Conservation (phyloP, 2,797 vertebrate species). For the Anolis apletophallus region DNA sequence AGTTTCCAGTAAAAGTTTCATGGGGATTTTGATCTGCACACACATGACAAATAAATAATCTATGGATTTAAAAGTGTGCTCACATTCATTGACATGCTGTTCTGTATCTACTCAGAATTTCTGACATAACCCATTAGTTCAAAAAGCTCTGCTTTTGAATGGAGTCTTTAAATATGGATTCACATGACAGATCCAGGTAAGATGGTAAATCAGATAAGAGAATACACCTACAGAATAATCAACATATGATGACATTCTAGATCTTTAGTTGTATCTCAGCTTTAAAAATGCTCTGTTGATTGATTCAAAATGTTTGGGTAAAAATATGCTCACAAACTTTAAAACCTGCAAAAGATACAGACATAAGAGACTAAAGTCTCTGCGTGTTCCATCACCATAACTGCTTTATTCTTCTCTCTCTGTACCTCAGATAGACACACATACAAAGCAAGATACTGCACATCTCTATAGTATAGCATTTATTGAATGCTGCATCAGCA, state of each 20-base stretch:
- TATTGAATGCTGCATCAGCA: background rate
- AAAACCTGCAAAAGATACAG: background rate
- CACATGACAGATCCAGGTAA: constrained; percentile 25
- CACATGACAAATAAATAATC: constrained; percentile 63
- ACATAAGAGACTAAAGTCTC: background rate
- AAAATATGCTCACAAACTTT: background rate
- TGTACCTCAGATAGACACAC: background rate
- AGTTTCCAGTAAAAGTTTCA: constrained; percentile 49
- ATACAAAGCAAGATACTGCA: background rate
- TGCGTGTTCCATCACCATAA: background rate
- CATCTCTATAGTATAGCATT: background rate
- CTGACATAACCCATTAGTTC: constrained; percentile 13
- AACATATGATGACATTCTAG: constrained; percentile 1
- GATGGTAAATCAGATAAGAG: constrained; percentile 13
- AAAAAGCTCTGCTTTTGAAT: constrained; percentile 26
- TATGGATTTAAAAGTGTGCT: constrained; percentile 47
- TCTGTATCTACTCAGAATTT: constrained; percentile 25
- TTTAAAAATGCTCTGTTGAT: background rate
- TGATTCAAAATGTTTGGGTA: background rate
- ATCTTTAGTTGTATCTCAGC: background rate
- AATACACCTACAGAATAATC: constrained; percentile 7
- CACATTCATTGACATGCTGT: constrained; percentile 35
- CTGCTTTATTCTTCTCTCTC: background rate
- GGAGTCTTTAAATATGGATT: constrained; percentile 49
- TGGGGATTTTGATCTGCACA: constrained; percentile 55